phyloP scores from a whole-genome alignment of 1,140 invertebrate species.

The Tetragonula clypearis region DNA sequence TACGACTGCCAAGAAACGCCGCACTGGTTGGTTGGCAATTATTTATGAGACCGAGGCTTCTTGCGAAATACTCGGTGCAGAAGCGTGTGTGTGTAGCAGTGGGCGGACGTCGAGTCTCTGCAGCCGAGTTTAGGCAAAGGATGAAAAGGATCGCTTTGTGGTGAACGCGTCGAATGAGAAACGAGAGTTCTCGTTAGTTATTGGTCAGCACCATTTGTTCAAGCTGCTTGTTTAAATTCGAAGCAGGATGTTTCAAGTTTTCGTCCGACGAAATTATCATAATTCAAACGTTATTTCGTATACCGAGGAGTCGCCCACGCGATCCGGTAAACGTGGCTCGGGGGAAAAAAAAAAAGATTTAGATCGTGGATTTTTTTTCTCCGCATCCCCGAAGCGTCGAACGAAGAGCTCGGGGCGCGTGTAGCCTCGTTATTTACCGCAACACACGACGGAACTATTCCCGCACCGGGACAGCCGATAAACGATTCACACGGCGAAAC shows the following conservation, averaged over 20 bases:
- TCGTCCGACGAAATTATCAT: not conserved
- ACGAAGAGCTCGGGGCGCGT: not conserved
- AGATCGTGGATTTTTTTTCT: not conserved
- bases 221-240: not conserved
- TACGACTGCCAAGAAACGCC: not conserved
- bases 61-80: not conserved
- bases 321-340: no score
- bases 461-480: not conserved
- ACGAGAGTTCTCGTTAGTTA: not conserved
- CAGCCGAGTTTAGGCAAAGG: not conserved
- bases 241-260: not conserved
- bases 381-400: no score
- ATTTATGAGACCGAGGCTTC: not conserved
- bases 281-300: not conserved
- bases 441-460: constrained; percentile 31
- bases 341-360: not conserved
- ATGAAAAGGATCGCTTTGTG: not conserved
- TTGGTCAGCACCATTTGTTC: no score
- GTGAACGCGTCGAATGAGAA: not conserved
- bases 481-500: constrained; percentile 18
- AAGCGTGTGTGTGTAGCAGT: not conserved
- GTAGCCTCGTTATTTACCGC: constrained; percentile 23
- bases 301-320: not conserved
- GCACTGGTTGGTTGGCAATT: not conserved
- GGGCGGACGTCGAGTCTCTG: not conserved